Evolutionary conservation across 2,888 invertebrate genomes (phyloP).

Genomic region (Anticlea derivata): DNA sequence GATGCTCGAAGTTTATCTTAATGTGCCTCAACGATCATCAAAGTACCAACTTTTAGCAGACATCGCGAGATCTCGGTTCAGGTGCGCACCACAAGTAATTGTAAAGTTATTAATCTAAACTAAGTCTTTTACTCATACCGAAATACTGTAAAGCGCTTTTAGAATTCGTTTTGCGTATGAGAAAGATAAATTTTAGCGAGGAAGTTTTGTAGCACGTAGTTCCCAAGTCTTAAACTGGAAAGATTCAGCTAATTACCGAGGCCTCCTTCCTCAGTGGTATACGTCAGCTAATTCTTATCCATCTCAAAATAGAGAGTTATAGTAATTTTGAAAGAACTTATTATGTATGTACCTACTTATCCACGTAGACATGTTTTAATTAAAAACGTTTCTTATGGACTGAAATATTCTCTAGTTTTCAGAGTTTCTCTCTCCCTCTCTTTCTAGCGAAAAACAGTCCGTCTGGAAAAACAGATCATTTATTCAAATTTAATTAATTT

Average conservation of each 20-base stretch:
- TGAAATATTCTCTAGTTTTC: too few relatives aligned
- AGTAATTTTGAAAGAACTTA: constrained; percentile 22
- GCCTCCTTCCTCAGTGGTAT: constrained; percentile 34
- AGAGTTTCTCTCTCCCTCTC: too few relatives aligned
- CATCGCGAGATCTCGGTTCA: too few relatives aligned
- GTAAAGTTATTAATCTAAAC: too few relatives aligned
- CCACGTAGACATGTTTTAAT: constrained; percentile 19
- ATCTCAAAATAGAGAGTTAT: constrained; percentile 26
- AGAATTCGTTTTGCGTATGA: constrained; percentile 24
- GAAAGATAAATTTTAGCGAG: constrained; percentile 32
- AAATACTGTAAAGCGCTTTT: constrained; percentile 24
- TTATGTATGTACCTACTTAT: constrained; percentile 19
- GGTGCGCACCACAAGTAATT: too few relatives aligned
- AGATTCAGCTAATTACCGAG: constrained; percentile 31
- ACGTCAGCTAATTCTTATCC: constrained; percentile 29
- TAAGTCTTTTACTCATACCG: not conserved
- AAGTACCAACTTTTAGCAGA: too few relatives aligned
- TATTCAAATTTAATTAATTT: constrained; percentile 16
- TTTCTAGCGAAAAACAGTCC: constrained; percentile 4
- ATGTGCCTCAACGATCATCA: too few relatives aligned
- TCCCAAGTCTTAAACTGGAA: constrained; percentile 37
- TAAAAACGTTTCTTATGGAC: constrained; percentile 16
- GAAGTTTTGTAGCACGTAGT: constrained; percentile 38
- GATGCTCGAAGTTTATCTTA: too few relatives aligned
- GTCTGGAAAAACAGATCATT: constrained; percentile 3